Evolutionary conservation across 2,888 invertebrate genomes (phyloP).

Genomic region (Coremacera marginata): DNA sequence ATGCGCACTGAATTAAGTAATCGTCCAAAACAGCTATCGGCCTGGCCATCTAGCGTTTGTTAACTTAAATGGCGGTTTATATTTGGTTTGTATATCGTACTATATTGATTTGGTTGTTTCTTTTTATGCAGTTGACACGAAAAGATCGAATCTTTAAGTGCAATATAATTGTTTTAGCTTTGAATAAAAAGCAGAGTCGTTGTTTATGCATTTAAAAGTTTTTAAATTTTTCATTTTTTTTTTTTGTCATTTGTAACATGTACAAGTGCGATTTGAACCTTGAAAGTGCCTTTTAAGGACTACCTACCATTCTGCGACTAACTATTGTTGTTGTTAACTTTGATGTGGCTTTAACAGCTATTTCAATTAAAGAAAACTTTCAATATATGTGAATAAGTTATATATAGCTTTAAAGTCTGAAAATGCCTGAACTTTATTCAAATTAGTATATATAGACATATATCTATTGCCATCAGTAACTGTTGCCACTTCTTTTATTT

Average conservation of each 20-base stretch:
- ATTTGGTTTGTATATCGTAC: background rate
- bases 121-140: too few relatives aligned
- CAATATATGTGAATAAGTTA: background rate
- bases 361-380: background rate
- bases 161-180: too few relatives aligned
- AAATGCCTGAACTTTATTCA: too few relatives aligned
- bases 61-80: background rate
- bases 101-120: too few relatives aligned
- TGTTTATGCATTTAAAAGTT: background rate
- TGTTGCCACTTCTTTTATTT: background rate
- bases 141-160: too few relatives aligned
- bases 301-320: background rate
- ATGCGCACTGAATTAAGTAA: background rate
- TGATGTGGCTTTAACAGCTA: background rate
- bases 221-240: background rate
- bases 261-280: conserved; percentile 26
- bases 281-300: conserved; percentile 23
- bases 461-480: too few relatives aligned
- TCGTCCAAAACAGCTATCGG: background rate
- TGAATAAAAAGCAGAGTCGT: background rate
- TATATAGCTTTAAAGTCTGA: too few relatives aligned
- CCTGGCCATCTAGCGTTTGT: conserved; percentile 21
- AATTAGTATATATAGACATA: too few relatives aligned
- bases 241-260: background rate
- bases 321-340: background rate